Evolutionary conservation across 2,113 vertebrate species (phyloP).

Genomic region (Bubo scandiacus): DNA sequence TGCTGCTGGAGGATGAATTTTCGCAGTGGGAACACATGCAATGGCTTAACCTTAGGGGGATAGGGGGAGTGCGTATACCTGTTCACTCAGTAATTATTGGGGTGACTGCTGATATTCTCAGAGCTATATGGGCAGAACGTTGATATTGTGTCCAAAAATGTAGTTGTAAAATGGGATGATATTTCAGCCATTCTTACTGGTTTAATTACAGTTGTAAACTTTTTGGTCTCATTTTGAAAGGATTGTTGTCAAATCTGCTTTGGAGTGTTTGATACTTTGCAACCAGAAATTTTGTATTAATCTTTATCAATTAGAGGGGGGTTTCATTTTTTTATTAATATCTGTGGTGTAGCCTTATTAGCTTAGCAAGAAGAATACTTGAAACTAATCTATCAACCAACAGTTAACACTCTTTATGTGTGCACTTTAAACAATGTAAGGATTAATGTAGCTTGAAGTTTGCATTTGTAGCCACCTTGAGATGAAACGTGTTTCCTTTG

Average conservation of each 20-base stretch:
- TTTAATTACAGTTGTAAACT: neutral
- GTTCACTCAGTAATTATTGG: neutral
- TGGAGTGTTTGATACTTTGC: neutral
- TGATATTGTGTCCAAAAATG: neutral
- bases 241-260: neutral
- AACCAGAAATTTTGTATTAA: neutral
- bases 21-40: neutral
- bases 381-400: neutral
- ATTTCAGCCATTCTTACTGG: neutral
- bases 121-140: fast-evolving
- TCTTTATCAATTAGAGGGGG: neutral
- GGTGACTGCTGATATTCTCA: neutral
- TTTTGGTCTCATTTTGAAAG: neutral
- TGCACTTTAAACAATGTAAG: neutral
- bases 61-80: neutral
- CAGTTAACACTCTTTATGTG: neutral
- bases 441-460: neutral
- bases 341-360: neutral
- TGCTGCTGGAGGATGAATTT: neutral
- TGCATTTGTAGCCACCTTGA: neutral
- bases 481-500: neutral
- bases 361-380: neutral
- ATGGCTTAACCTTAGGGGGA: neutral
- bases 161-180: neutral
- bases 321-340: too few relatives aligned